A percentile compares a stretch with the other conserved stretches of the same genome.
Conservation (phyloP, 1,140 invertebrate genomes). For the Sminthurinus signatus region DNA sequence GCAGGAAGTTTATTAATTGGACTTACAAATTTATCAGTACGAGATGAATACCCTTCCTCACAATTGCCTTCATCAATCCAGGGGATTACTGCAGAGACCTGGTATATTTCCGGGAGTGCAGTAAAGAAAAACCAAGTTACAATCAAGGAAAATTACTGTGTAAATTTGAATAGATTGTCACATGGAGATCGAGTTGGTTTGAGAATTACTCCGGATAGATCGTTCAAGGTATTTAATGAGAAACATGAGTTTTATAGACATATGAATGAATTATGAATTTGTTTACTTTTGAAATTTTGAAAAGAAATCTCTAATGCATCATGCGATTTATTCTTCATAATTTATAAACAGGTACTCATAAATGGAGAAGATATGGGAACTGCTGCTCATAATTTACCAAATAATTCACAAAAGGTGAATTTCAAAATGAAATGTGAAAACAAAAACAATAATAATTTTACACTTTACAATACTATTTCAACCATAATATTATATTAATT, state of each 20-base stretch:
- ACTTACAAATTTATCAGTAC: constrained; percentile 61
- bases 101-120: constrained; percentile 51
- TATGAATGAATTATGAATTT: not conserved
- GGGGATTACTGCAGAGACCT: constrained; percentile 46
- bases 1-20: constrained; percentile 70
- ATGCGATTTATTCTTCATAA: no score
- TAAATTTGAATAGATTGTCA: constrained; percentile 70
- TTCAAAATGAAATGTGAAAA: constrained; percentile 1
- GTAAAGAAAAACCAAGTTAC: constrained; percentile 56
- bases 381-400: constrained; percentile 67
- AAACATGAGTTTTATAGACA: not conserved
- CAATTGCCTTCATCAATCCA: constrained; percentile 55
- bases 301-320: no score
- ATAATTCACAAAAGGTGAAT: constrained; percentile 48
- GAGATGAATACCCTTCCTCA: constrained; percentile 53
- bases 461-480: no score
- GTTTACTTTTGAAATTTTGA: no score
- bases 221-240: constrained; percentile 45
- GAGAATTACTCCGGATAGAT: constrained; percentile 49
- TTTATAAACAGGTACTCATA: constrained; percentile 55
- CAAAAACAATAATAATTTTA: no score
- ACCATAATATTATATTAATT: no score
- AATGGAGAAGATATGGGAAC: constrained; percentile 80
- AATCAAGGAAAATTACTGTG: constrained; percentile 58
- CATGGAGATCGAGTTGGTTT: constrained; percentile 58